phyloP scores from a whole-genome alignment of 2,797 vertebrate species.

The Takifugu rubripes region DNA sequence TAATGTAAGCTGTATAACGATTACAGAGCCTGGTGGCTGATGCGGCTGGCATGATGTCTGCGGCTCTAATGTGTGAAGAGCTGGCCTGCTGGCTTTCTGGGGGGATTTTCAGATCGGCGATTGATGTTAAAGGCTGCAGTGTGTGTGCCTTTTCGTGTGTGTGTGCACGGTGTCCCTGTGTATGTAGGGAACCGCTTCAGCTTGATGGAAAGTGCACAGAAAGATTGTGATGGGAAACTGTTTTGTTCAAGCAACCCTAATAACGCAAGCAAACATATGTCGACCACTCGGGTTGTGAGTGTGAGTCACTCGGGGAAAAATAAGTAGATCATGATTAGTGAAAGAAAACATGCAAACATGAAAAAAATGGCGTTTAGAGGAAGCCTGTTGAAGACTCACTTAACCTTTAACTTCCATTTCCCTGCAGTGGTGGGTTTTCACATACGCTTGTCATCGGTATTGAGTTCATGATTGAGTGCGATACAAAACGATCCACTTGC shows the following conservation, averaged over 20 bases:
- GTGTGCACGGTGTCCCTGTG: constrained; percentile 14
- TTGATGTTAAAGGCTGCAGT: constrained; percentile 41
- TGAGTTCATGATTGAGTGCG: constrained; percentile 6
- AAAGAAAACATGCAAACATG: not conserved
- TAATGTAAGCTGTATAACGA: constrained; percentile 49
- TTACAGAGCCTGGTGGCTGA: constrained; percentile 43
- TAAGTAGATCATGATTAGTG: too few relatives aligned
- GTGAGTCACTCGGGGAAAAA: too few relatives aligned
- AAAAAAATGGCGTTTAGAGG: not conserved
- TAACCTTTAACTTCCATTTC: not conserved
- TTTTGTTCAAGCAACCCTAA: not conserved
- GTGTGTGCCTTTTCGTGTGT: constrained; percentile 12
- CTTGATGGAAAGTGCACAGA: constrained; percentile 12
- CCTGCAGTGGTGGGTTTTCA: not conserved
- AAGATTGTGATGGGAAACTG: not conserved
- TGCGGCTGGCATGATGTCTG: constrained; percentile 52
- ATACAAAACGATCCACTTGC: constrained; percentile 21
- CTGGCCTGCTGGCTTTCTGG: constrained; percentile 31
- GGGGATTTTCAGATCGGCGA: constrained; percentile 44
- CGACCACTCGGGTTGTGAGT: too few relatives aligned
- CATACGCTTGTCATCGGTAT: constrained; percentile 1
- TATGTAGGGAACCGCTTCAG: constrained; percentile 3
- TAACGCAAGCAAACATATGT: not conserved
- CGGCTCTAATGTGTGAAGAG: constrained; percentile 53
- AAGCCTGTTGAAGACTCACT: not conserved